Evolutionary conservation across 1,140 invertebrate species (phyloP), one percentile per base, ranked within the genome.

Genomic region (Steinernema feltiae): DNA sequence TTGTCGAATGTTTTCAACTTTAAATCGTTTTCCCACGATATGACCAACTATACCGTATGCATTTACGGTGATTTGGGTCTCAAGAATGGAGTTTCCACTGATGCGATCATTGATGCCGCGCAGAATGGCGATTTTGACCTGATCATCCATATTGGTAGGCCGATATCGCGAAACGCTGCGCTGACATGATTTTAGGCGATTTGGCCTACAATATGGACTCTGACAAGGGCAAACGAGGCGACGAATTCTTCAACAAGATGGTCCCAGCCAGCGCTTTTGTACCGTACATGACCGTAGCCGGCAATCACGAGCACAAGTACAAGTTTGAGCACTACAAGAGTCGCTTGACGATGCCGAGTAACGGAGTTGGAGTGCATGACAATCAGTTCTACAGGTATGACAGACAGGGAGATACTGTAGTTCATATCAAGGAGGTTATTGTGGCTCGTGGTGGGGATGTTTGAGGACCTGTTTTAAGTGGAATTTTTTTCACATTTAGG

Each of bases 151-250:
- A 63, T 63, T 27, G 53, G 53, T 63, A 63, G 18, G 35, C 35
- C 24, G 2, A n/a, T 3, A 63, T 17, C 12, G 7, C 7, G 7
- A n/a, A n/a, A 15, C 3, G 53, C 3, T 46, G 41, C n/a, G 41
- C 24, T 15, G 7, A 27, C 3, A 63, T 63, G 15, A 69, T 17
- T 81, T 32, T 30, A 81, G 82, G 83, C 0, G 94, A 95, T 89
- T 93, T 97, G 89, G 95, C 94, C 0, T 98, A 97, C 88, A 92
- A 97, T 87, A 93, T 98, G 92, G 7, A 63, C 24, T 63, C 53
- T 89, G 87, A 93, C 74, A 88, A 93, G 85, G 93, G 90, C 0
- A 85, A 86, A 70, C 90, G 93, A 53, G 93, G 93, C 0, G 92
- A 95, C 88, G 90, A 91, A 86, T 95, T 94, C 87, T 94, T 95